phyloP scores from a whole-genome alignment of 2,797 vertebrate genomes.

The Cuniculus paca region DNA sequence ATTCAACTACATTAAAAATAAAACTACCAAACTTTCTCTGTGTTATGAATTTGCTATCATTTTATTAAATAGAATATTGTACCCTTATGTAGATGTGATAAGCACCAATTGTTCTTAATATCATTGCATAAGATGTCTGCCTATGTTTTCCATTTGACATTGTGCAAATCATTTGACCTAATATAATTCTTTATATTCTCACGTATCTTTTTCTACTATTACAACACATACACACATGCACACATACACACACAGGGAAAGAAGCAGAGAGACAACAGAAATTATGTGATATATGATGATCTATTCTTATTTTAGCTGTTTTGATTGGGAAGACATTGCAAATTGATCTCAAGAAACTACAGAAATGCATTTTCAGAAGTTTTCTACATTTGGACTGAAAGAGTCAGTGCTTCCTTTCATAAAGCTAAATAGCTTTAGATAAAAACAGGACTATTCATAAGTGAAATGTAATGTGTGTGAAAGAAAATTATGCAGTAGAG shows the following conservation, averaged over 20 bases:
- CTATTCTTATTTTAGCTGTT: not conserved
- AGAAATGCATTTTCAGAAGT: constrained; percentile 15
- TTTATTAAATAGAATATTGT: constrained; percentile 13
- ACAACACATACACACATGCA: not conserved
- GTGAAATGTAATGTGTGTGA: not conserved
- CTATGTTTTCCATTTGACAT: not conserved
- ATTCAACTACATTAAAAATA: constrained; percentile 12
- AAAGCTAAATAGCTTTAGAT: not conserved
- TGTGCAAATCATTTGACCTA: not conserved
- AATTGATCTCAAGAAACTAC: not conserved
- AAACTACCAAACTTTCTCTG: not conserved
- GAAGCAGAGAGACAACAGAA: not conserved
- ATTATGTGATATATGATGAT: not conserved
- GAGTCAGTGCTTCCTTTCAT: constrained; percentile 47
- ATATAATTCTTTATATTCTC: not conserved
- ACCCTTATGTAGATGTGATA: not conserved
- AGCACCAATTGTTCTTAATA: not conserved
- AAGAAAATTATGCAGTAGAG: not conserved
- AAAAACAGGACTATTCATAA: not conserved
- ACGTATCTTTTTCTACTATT: not conserved
- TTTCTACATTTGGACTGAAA: constrained; percentile 51
- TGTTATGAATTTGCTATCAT: not conserved
- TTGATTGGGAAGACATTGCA: not conserved
- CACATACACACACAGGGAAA: not conserved
- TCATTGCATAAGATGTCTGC: not conserved